Conservation (phyloP, 2,888 invertebrate genomes). For the Seira sanloemensis region DNA sequence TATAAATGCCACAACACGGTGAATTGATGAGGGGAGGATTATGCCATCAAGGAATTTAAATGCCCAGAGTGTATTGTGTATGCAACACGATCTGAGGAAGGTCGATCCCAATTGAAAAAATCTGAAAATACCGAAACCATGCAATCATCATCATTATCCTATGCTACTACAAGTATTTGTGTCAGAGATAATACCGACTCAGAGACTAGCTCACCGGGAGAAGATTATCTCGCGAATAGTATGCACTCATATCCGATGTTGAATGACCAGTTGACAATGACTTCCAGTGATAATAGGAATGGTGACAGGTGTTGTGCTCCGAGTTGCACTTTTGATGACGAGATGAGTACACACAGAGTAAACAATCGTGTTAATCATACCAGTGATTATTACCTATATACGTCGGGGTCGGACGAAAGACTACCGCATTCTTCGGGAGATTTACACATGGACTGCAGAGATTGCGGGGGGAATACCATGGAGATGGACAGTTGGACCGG, state of each 20-base stretch:
- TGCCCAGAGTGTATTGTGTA: not conserved
- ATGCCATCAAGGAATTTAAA: slow-evolving; percentile 28
- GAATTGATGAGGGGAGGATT: not conserved
- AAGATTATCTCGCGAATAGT: not conserved
- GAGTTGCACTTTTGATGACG: not conserved
- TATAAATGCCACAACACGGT: not conserved
- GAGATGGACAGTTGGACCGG: slow-evolving; percentile 20
- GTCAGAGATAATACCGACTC: not conserved
- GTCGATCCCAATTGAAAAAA: not conserved
- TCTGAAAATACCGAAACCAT: not conserved
- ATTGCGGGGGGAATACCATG: not conserved
- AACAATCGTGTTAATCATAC: not conserved
- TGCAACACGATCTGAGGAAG: not conserved
- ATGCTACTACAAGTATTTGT: not conserved
- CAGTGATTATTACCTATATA: not conserved
- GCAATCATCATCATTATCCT: slow-evolving; percentile 4
- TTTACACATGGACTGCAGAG: not conserved
- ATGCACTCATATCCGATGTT: not conserved
- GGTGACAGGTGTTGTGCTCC: slow-evolving; percentile 7
- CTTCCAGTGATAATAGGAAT: slow-evolving; percentile 2
- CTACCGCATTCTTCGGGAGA: slow-evolving; percentile 31
- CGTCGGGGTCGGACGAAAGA: not conserved
- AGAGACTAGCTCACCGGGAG: not conserved
- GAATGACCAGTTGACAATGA: not conserved
- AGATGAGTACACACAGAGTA: not conserved